Percentiles rank a stretch among this genome's conserved stretches.
These are phyloP conservation scores for Mastacembelus armatus DNA, from an alignment of 2,797 vertebrate species.

Conservation along the genomic window DNA sequence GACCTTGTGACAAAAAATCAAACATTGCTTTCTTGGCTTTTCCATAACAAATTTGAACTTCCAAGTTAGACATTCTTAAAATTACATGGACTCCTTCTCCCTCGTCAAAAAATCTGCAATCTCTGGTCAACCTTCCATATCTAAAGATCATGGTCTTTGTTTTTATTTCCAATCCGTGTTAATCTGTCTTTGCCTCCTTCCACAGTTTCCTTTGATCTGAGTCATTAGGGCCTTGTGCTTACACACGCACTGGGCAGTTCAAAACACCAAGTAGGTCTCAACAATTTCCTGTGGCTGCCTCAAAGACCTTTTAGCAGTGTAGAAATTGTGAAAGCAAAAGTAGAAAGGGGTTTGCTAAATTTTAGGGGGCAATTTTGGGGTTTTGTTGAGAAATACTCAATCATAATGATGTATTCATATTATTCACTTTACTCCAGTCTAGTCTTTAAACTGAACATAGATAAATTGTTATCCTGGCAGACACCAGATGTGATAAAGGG, in stretches of 20 bases:
- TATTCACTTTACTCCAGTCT: neutral
- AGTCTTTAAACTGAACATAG: neutral
- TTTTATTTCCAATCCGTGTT: neutral
- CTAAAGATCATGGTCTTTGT: neutral
- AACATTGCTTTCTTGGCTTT: too few relatives aligned
- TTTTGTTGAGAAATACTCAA: neutral
- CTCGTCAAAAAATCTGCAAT: too few relatives aligned
- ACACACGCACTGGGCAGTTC: neutral
- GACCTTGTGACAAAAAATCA: too few relatives aligned
- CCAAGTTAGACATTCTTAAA: too few relatives aligned
- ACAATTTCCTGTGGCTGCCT: too few relatives aligned
- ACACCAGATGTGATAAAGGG: neutral
- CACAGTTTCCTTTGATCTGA: conserved; percentile 6
- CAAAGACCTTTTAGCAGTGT: too few relatives aligned
- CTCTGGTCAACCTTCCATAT: neutral
- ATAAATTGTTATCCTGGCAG: neutral
- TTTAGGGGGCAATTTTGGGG: too few relatives aligned
- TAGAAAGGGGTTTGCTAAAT: too few relatives aligned
- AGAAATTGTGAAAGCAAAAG: too few relatives aligned
- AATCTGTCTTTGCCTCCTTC: neutral
- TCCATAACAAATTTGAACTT: too few relatives aligned
- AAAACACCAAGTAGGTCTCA: neutral
- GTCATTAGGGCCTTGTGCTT: neutral
- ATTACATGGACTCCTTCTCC: too few relatives aligned
- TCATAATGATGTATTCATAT: neutral